Evolutionary conservation across 1,140 invertebrate genomes (phyloP).

Genomic region (Nasonia longicornis): DNA sequence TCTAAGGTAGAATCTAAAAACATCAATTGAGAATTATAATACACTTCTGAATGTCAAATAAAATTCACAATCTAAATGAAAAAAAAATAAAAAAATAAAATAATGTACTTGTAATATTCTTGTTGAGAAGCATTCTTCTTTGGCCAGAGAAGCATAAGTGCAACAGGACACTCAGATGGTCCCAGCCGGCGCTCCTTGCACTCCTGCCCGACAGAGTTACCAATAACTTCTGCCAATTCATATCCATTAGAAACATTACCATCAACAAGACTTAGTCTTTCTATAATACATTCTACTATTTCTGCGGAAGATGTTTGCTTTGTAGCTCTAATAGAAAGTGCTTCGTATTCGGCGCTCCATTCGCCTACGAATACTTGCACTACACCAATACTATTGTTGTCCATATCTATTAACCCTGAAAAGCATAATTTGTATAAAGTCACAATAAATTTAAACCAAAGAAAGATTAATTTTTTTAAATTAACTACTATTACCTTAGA

Average conservation of each 20-base stretch:
- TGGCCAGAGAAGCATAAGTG: constrained; percentile 94
- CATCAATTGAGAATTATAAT: constrained; percentile 13
- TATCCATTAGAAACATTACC: constrained; percentile 78
- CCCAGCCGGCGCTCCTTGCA: constrained; percentile 93
- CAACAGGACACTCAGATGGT: constrained; percentile 88
- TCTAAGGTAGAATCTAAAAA: constrained; percentile 82
- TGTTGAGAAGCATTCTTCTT: constrained; percentile 71
- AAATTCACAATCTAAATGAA: background rate
- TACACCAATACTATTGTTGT: constrained; percentile 63
- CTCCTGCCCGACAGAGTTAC: constrained; percentile 84
- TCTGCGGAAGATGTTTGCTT: constrained; percentile 92
- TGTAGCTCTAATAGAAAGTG: constrained; percentile 90
- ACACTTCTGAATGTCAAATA: background rate
- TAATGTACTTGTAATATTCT: constrained; percentile 70
- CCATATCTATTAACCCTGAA: constrained; percentile 66
- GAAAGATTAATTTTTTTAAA: constrained; percentile 2
- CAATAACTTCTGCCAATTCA: constrained; percentile 92
- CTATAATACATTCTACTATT: constrained; percentile 88
- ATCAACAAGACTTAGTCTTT: constrained; percentile 79
- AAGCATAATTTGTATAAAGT: constrained; percentile 5
- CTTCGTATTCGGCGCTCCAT: constrained; percentile 89
- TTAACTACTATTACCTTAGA: constrained; percentile 55
- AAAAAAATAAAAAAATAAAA: constrained; percentile 26
- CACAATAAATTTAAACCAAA: constrained; percentile 22
- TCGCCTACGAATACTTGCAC: constrained; percentile 91